Percentiles rank a stretch among this genome's conserved stretches.
These are phyloP conservation scores for Parnassius apollo DNA, from an alignment of 2,888 invertebrate species.

Conservation along the genomic window DNA sequence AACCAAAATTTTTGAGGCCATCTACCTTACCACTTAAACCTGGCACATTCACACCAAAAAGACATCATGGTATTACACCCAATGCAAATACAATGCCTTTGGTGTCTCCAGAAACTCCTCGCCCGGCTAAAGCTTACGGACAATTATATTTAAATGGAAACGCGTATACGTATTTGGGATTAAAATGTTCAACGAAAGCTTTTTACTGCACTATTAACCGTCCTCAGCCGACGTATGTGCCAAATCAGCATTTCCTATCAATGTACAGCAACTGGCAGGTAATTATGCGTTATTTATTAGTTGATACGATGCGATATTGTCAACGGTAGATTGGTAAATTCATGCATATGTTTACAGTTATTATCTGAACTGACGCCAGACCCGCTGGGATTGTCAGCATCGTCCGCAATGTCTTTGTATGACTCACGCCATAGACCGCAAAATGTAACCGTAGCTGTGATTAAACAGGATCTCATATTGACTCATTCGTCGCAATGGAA, in stretches of 20 bases:
- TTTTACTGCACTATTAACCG: conserved; percentile 96
- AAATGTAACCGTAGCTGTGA: conserved; percentile 81
- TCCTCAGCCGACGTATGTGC: conserved; percentile 96
- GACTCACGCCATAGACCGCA: conserved; percentile 89
- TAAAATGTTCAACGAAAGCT: conserved; percentile 94
- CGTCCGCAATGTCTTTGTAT: conserved; percentile 85
- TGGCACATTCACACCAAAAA: conserved; percentile 90
- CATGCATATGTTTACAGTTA: conserved; percentile 74
- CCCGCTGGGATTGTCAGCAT: conserved; percentile 84
- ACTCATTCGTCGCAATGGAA: conserved; percentile 85
- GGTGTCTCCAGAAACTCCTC: conserved; percentile 94
- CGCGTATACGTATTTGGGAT: conserved; percentile 93
- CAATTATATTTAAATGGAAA: conserved; percentile 94
- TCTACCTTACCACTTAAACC: conserved; percentile 92
- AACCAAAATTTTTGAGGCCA: conserved; percentile 88
- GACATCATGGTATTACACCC: conserved; percentile 90
- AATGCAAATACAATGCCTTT: conserved; percentile 91
- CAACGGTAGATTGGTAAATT: conserved; percentile 41
- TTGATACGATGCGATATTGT: conserved; percentile 29
- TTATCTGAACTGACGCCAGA: conserved; percentile 85
- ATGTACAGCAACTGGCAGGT: conserved; percentile 99
- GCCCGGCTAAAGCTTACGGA: conserved; percentile 93
- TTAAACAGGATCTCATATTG: conserved; percentile 82
- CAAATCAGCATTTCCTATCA: conserved; percentile 92
- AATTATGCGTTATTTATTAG: conserved; percentile 38